phyloP scores from a whole-genome alignment of 2,888 invertebrate species.

The Plemyria rubiginata region DNA sequence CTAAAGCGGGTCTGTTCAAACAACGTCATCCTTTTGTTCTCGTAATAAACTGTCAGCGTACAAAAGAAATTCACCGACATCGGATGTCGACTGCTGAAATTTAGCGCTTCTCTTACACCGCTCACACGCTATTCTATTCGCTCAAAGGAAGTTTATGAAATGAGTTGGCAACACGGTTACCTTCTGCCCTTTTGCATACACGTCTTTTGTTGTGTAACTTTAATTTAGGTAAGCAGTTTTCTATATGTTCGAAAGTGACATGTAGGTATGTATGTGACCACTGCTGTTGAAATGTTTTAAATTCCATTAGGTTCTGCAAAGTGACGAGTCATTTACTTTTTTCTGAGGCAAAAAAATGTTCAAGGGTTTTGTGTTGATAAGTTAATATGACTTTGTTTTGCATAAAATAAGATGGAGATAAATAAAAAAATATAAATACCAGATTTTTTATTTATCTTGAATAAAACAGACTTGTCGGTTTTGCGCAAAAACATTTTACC shows the following conservation, averaged over 20 bases:
- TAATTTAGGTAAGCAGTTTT: neutral
- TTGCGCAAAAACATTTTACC: conserved; percentile 26
- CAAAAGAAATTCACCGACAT: conserved; percentile 75
- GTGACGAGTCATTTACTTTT: too few species aligned
- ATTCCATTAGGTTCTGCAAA: neutral
- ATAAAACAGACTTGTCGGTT: neutral
- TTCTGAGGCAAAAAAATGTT: too few species aligned
- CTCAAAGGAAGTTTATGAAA: conserved; percentile 59
- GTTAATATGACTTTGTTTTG: too few species aligned
- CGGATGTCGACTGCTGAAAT: conserved; percentile 68
- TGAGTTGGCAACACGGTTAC: conserved; percentile 49
- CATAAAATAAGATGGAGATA: too few species aligned
- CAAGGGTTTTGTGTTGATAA: too few species aligned
- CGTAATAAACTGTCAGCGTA: conserved; percentile 76
- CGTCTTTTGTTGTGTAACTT: conserved; percentile 28
- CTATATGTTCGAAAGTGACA: conserved; percentile 6
- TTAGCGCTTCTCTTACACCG: conserved; percentile 51
- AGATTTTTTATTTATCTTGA: neutral
- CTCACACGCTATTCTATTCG: conserved; percentile 50
- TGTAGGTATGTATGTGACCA: conserved; percentile 7
- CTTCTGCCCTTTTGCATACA: conserved; percentile 37
- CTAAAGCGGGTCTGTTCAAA: conserved; percentile 72
- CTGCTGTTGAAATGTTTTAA: conserved; percentile 9
- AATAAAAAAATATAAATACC: too few species aligned
- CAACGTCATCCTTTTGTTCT: conserved; percentile 74